Evolutionary conservation across 1,140 invertebrate species (phyloP).

Genomic region (Lepidurus packardi): DNA sequence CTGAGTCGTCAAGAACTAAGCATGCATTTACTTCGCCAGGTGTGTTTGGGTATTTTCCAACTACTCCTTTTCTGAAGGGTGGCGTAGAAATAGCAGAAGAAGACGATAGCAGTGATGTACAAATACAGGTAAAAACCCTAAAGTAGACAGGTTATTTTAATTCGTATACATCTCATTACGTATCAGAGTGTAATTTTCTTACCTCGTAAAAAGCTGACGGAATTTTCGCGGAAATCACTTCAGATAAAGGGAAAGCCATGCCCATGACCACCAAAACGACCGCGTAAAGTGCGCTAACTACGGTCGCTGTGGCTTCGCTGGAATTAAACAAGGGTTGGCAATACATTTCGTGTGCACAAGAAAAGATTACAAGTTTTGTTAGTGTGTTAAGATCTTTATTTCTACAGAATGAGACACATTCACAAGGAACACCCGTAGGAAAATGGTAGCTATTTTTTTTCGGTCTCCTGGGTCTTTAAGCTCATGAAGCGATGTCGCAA

Average conservation of each 20-base stretch:
- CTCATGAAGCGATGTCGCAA: constrained; percentile 6
- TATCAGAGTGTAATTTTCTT: constrained; percentile 20
- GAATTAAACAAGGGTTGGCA: constrained; percentile 34
- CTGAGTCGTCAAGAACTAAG: neutral
- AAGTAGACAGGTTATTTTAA: constrained; percentile 32
- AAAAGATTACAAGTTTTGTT: neutral
- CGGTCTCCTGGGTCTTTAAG: neutral
- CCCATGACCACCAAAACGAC: constrained; percentile 90
- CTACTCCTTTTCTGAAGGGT: constrained; percentile 49
- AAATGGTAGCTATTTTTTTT: neutral
- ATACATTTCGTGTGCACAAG: neutral
- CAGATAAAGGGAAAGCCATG: constrained; percentile 78
- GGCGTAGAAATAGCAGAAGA: constrained; percentile 76
- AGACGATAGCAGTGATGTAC: constrained; percentile 82
- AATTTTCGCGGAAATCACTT: constrained; percentile 46
- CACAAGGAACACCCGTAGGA: neutral
- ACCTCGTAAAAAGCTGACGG: constrained; percentile 48
- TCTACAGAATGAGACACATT: neutral
- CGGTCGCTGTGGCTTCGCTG: constrained; percentile 74
- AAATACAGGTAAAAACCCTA: constrained; percentile 81
- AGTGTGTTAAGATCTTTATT: neutral
- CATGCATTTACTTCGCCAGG: constrained; percentile 24
- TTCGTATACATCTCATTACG: neutral
- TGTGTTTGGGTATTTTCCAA: neutral
- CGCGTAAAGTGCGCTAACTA: constrained; percentile 86